Base-by-base conservation (phyloP, 2,888 invertebrate species). In the Pyrochroa serraticornis region DNA sequence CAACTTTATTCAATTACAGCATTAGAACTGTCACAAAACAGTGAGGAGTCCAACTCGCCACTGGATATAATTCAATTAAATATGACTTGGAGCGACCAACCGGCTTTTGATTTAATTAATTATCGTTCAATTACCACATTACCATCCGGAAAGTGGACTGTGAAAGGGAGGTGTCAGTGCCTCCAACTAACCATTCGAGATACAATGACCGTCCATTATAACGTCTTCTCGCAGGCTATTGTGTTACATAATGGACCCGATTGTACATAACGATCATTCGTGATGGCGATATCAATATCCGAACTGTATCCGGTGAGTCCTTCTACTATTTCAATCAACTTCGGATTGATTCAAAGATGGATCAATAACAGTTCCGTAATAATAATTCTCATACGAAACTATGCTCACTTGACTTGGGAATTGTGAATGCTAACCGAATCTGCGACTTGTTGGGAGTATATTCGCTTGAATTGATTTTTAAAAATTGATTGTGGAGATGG, bases 81-180 rank as follows among this genome's bases (percentile, higher is more conserved):
- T 63, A 68, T 65, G 63, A 64, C 67, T 66, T 65, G 68, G 67
- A 70, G 71, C 68, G 68, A 56, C 68, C 65, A 67, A 65, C 71
- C 63, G 60, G 64, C 64, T 66, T 69, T 73, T 72, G 69, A 75
- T 75, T 71, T 64, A 72, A 75, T 75, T 74, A 75, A 75, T 75
- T 75, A 75, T 70, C 70, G 72, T 74, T 72, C 71, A 74, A 74
- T 75, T 74, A 74, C 66, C 69, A 62, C 70, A 73, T 74, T 73
- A 73, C 66, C 67, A 69, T 71, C 71, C 68, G 61, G 56, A 62
- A 54, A 64, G 62, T 60, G 63, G 60, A 62, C 62, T 56, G 64
- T 65, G 63, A 54, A 62, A 64, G 65, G 58, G 63, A 58, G 64
- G 53, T 53, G 58, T 48, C 56, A 49, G 41, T 45, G 45, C 57